Evolutionary conservation across 53 echinoderm and acorn worm species (phyloP).

Genomic region (Echinarachnius parma): DNA sequence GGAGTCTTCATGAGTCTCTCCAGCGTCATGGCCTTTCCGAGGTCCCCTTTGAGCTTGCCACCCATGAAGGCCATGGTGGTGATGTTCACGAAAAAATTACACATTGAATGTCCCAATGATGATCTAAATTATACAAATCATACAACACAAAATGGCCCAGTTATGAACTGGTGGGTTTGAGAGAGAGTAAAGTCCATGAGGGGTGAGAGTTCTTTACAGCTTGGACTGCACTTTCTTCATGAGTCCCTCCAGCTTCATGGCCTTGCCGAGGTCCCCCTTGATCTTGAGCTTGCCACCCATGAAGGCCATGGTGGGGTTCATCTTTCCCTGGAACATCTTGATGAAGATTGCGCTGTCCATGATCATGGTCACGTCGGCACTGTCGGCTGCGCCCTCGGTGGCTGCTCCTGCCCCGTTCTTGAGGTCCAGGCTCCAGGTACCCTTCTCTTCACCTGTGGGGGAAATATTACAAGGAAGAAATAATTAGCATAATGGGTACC

Average conservation of each 20-base stretch:
- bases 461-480: slow-evolving; percentile 4
- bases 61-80: slow-evolving; percentile 93
- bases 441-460: slow-evolving; percentile 59
- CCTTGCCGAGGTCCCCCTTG: slow-evolving; percentile 94
- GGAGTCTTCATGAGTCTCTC: slow-evolving; percentile 85
- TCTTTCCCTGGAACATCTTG: slow-evolving; percentile 89
- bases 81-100: too few relatives aligned
- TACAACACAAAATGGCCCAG: too few relatives aligned
- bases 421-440: slow-evolving; percentile 80
- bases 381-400: slow-evolving; percentile 51
- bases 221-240: slow-evolving; percentile 81
- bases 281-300: slow-evolving; percentile 97
- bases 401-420: slow-evolving; percentile 74
- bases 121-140: too few relatives aligned
- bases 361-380: slow-evolving; percentile 74
- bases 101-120: too few relatives aligned
- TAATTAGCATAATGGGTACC: neutral
- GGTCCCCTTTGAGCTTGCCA: slow-evolving; percentile 92
- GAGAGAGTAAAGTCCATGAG: too few relatives aligned
- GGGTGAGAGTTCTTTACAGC: too few relatives aligned
- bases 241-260: slow-evolving; percentile 91
- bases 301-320: slow-evolving; percentile 89
- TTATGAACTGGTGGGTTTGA: too few relatives aligned
- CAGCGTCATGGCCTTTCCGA: slow-evolving; percentile 95
- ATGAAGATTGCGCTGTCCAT: slow-evolving; percentile 85